These are phyloP conservation scores for Macrosoma leucophasiata DNA, from an alignment of 2,888 invertebrate genomes.

Conservation along the genomic window DNA sequence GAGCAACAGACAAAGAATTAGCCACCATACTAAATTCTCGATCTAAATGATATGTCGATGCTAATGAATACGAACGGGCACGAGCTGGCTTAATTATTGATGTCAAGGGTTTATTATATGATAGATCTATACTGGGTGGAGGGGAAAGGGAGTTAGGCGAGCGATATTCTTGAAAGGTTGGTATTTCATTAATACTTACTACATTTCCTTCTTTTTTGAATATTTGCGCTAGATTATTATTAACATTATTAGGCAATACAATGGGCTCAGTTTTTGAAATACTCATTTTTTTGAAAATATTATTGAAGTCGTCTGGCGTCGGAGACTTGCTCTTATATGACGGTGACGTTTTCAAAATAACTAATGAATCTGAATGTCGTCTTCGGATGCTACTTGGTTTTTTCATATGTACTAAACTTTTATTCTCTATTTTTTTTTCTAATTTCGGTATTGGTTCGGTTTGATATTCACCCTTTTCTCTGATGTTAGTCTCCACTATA, in stretches of 20 bases:
- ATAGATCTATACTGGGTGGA: conserved; percentile 44
- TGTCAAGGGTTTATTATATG: conserved; percentile 45
- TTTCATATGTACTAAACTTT: too few relatives aligned
- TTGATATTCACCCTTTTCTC: too few relatives aligned
- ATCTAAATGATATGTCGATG: conserved; percentile 51
- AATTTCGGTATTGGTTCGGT: too few relatives aligned
- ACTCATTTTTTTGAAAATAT: conserved; percentile 49
- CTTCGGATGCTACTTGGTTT: conserved; percentile 29
- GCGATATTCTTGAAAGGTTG: conserved; percentile 69
- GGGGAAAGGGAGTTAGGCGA: conserved; percentile 48
- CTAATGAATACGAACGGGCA: conserved; percentile 50
- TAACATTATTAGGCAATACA: conserved; percentile 10
- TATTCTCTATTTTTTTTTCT: too few relatives aligned
- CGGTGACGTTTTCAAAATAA: too few relatives aligned
- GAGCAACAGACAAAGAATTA: conserved; percentile 76
- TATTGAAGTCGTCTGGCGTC: conserved; percentile 38
- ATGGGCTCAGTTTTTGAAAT: conserved; percentile 29
- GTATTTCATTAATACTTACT: conserved; percentile 71
- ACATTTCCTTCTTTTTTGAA: conserved; percentile 46
- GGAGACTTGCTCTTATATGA: conserved; percentile 22
- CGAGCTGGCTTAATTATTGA: conserved; percentile 57
- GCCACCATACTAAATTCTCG: conserved; percentile 67
- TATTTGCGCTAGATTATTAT: conserved; percentile 21
- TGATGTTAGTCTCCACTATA: too few relatives aligned
- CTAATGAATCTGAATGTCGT: conserved; percentile 50